These are phyloP conservation scores for Hipparchia sbordonii DNA, from an alignment of 2,888 invertebrate genomes.

Conservation along the genomic window DNA sequence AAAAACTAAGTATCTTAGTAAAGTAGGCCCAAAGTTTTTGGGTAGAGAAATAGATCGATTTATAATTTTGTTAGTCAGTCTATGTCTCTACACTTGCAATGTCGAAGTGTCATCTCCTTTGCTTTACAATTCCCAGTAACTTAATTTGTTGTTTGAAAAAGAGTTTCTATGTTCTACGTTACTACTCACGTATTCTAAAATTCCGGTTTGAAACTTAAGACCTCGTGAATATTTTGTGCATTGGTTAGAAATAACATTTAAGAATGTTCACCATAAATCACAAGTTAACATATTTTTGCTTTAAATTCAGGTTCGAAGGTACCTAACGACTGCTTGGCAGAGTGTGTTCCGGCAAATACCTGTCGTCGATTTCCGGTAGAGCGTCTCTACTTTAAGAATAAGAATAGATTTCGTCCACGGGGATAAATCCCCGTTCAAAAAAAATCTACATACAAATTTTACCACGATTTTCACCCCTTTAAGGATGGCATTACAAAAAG, in stretches of 20 bases:
- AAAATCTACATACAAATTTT: no score
- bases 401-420: no score
- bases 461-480: no score
- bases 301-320: not conserved
- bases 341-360: conserved; percentile 33
- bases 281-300: no score
- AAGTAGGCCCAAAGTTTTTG: conserved; percentile 36
- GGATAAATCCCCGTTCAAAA: no score
- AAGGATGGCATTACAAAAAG: no score
- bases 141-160: not conserved
- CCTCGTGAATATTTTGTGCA: no score
- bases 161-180: no score
- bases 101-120: not conserved
- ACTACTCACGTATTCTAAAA: no score
- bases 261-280: no score
- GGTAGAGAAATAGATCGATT: conserved; percentile 45
- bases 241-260: no score
- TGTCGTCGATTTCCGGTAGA: conserved; percentile 34
- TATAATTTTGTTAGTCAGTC: conserved; percentile 40
- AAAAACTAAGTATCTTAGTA: not conserved
- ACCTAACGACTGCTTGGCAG: not conserved
- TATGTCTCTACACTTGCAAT: conserved; percentile 1
- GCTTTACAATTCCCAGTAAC: not conserved
- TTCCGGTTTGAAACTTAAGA: no score
- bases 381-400: not conserved